A percentile compares a stretch with the other conserved stretches of the same genome.
Evolutionary conservation across 1,140 invertebrate genomes (phyloP).

Genomic region (Popillia japonica): DNA sequence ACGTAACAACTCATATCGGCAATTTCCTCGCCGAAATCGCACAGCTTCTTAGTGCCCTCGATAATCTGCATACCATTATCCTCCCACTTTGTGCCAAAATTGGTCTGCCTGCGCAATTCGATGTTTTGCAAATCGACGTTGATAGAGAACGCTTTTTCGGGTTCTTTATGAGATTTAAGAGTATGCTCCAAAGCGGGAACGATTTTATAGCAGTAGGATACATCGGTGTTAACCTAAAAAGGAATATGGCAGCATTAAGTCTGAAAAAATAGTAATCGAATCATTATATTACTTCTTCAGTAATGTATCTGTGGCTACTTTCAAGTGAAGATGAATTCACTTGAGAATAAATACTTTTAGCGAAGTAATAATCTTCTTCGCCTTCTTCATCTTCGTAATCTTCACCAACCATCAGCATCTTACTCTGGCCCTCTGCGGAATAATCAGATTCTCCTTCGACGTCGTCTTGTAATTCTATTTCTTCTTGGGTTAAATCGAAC

Average conservation of each 20-base stretch:
- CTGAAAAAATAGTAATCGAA: background rate
- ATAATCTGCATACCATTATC: slow-evolving; percentile 62
- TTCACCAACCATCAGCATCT: slow-evolving; percentile 48
- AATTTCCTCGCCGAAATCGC: slow-evolving; percentile 53
- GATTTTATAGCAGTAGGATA: slow-evolving; percentile 45
- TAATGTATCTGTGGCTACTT: slow-evolving; percentile 38
- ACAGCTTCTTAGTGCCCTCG: slow-evolving; percentile 58
- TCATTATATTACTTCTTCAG: slow-evolving; percentile 41
- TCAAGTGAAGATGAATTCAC: slow-evolving; percentile 47
- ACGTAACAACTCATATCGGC: slow-evolving; percentile 62
- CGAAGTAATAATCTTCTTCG: slow-evolving; percentile 46
- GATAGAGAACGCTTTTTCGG: slow-evolving; percentile 37
- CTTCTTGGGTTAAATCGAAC: slow-evolving; percentile 62
- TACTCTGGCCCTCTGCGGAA: slow-evolving; percentile 53
- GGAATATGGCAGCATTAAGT: background rate
- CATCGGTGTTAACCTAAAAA: slow-evolving; percentile 42
- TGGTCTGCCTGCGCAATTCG: slow-evolving; percentile 62
- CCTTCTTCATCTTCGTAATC: slow-evolving; percentile 56
- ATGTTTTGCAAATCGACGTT: slow-evolving; percentile 35
- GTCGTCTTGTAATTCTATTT: slow-evolving; percentile 58
- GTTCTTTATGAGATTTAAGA: slow-evolving; percentile 39
- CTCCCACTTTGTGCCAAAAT: slow-evolving; percentile 61
- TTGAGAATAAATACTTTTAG: slow-evolving; percentile 45
- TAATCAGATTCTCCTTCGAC: slow-evolving; percentile 58
- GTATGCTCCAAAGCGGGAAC: slow-evolving; percentile 42